Base-by-base conservation (phyloP, 2,797 vertebrate genomes). In the Thripadectes ignobilis region DNA sequence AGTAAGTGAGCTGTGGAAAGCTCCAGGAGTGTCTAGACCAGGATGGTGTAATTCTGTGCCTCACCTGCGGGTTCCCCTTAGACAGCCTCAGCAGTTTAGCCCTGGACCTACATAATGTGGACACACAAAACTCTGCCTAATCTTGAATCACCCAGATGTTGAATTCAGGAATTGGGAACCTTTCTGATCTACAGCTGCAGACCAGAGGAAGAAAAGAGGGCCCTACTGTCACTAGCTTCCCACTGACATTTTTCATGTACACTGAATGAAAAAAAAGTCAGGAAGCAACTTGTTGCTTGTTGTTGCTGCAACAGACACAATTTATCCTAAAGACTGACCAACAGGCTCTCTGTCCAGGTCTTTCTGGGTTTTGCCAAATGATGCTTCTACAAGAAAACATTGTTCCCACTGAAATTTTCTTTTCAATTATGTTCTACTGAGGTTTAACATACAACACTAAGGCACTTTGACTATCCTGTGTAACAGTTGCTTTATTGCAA, bases 401-500 rank as follows among this genome's bases (percentile, higher is more conserved):
- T 52, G 29, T 7, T 65, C 20, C 52, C 57, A 27, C 10, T 41
- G 67, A 66, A 61, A 32, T 48, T 38, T 78, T 92, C 30, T 62
- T 92, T 61, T n/a, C 58, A 66, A 5, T 1, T 58, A 12, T 3
- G 4, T 36, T 80, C 41, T 71, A 1, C 2, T 43, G 34, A 90
- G 34, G 6, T 34, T 3, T 18, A 74, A 71, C 14, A 8, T 16
- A 4, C 7, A 79, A 87, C 21, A 87, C 17, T 88, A 78, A 51
- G 5, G 2, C 19, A 32, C 15, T 85, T 74, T 39, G 36, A 66
- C 48, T 26, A 45, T 45, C 13, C 34, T 46, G 10, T 73, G 51
- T 76, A 87, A 92, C 30, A 76, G 58, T 51, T 0, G 0, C 55
- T 96, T 97, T 95, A 97, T 95, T 97, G 92, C 21, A 94, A 93